Evolutionary conservation across 2,888 invertebrate genomes (phyloP).

Genomic region (Tachina lurida): DNA sequence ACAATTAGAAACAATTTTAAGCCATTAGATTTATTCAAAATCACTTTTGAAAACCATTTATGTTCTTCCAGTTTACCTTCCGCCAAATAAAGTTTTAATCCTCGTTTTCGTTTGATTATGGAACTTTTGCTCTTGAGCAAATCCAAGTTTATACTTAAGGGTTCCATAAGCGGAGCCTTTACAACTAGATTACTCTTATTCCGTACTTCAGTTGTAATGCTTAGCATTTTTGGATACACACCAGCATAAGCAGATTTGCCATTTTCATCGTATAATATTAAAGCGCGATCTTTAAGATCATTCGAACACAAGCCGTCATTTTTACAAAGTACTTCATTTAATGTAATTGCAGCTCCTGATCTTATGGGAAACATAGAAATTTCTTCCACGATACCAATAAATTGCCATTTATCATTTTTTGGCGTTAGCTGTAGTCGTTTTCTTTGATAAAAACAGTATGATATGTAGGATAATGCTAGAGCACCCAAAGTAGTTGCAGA

Average conservation of each 20-base stretch:
- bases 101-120: background rate
- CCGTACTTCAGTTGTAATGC: background rate
- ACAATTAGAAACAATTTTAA: background rate
- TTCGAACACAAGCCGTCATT: background rate
- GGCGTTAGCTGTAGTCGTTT: background rate
- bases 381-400: background rate
- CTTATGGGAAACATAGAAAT: background rate
- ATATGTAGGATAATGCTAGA: background rate
- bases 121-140: background rate
- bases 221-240: background rate
- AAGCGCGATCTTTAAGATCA: background rate
- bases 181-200: background rate
- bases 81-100: slow-evolving; percentile 28
- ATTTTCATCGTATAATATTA: background rate
- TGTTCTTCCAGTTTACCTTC: slow-evolving; percentile 63
- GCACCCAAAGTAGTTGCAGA: background rate
- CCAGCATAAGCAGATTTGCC: background rate
- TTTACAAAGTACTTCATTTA: background rate
- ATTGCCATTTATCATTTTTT: background rate
- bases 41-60: slow-evolving; percentile 64
- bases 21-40: slow-evolving; percentile 47
- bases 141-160: background rate
- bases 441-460: background rate
- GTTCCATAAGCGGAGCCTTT: background rate
- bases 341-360: background rate